phyloP scores from a whole-genome alignment of 2,888 invertebrate genomes.

The Caenorhabditis sp. region DNA sequence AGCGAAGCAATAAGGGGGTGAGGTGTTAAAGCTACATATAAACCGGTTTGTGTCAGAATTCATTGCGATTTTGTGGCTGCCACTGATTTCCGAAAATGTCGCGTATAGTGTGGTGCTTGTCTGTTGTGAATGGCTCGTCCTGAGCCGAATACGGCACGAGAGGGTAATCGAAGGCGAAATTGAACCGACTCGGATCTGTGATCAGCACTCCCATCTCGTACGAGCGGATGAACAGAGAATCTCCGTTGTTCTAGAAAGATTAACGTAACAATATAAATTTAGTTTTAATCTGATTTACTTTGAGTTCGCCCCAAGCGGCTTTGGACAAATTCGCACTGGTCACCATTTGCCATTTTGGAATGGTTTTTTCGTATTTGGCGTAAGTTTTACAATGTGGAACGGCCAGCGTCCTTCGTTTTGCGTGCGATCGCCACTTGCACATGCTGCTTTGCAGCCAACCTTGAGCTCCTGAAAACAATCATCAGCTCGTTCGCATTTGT shows the following conservation, averaged over 20 bases:
- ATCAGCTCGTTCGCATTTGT: not conserved
- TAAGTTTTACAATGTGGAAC: constrained; percentile 90
- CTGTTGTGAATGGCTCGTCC: constrained; percentile 57
- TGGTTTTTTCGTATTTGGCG: constrained; percentile 52
- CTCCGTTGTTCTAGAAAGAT: constrained; percentile 56
- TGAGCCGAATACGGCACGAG: constrained; percentile 51
- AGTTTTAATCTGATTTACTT: constrained; percentile 78
- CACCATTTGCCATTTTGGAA: constrained; percentile 80
- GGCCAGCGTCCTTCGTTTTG: constrained; percentile 85
- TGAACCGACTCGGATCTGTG: constrained; percentile 52
- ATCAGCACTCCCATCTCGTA: constrained; percentile 76
- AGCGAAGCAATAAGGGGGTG: not conserved
- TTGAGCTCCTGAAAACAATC: constrained; percentile 34
- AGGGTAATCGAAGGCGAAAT: constrained; percentile 74
- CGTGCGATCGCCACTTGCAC: constrained; percentile 86
- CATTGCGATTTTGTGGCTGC: not conserved
- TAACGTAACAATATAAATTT: not conserved
- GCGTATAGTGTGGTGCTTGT: constrained; percentile 22
- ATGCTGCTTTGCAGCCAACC: constrained; percentile 21
- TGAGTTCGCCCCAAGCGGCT: constrained; percentile 92
- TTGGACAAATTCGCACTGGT: constrained; percentile 93
- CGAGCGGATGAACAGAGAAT: constrained; percentile 63
- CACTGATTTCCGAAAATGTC: constrained; percentile 45
- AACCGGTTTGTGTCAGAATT: not conserved
- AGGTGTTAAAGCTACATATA: not conserved